Evolutionary conservation across 1,140 invertebrate species (phyloP).

Genomic region (Lucilia cuprina): DNA sequence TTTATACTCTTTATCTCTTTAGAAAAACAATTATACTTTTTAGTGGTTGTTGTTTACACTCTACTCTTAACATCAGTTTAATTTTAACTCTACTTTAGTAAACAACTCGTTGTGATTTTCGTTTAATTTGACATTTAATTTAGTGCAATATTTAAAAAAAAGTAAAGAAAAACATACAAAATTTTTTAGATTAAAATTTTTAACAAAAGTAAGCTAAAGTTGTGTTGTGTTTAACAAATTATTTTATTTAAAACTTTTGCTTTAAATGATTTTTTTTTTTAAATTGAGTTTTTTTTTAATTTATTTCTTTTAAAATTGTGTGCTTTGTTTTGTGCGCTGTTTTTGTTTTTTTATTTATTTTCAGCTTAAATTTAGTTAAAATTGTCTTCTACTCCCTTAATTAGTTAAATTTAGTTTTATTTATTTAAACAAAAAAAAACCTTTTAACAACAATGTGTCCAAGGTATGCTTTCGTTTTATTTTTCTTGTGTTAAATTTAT

Average conservation of each 20-base stretch:
- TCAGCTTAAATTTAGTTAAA: constrained; percentile 15
- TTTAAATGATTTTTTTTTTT: too few species aligned
- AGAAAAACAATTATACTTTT: too few species aligned
- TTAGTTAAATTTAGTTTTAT: constrained; percentile 13
- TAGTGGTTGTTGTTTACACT: neutral
- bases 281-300: neutral
- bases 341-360: constrained; percentile 21
- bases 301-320: neutral
- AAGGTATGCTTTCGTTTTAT: constrained; percentile 22
- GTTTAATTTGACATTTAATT: neutral
- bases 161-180: constrained; percentile 4
- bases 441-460: constrained; percentile 29
- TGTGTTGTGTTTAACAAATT: neutral
- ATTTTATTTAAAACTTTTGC: neutral
- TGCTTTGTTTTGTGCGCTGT: constrained; percentile 13
- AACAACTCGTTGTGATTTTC: neutral
- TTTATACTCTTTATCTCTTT: neutral
- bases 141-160: neutral
- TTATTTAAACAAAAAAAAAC: constrained; percentile 18
- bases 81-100: neutral
- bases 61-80: neutral
- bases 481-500: too few species aligned
- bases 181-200: neutral
- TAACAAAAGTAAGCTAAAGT: neutral
- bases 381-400: neutral